Percentiles rank a stretch among this genome's conserved stretches.
Conservation (phyloP, 2,797 vertebrate genomes). For the Anabas testudineus region DNA sequence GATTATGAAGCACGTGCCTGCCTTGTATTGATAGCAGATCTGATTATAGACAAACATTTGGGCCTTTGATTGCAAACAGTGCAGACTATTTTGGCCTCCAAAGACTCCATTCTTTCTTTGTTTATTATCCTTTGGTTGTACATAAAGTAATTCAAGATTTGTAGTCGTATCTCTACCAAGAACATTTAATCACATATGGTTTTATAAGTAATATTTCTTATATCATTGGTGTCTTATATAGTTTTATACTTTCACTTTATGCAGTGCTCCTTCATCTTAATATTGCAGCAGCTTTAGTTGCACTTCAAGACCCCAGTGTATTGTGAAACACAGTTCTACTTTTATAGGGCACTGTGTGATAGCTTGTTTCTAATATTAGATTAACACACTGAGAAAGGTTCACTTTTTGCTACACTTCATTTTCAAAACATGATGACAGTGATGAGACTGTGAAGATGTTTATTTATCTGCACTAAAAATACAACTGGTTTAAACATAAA, state of each 20-base stretch:
- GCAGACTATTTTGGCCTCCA: too few species aligned
- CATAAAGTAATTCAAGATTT: too few species aligned
- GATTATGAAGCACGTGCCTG: too few species aligned
- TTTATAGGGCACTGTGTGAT: slow-evolving; percentile 17
- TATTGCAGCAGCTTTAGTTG: neutral
- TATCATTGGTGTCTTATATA: neutral
- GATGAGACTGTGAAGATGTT: neutral
- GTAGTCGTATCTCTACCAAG: too few species aligned
- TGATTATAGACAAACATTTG: too few species aligned
- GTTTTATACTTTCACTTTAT: slow-evolving; percentile 1
- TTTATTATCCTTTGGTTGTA: too few species aligned
- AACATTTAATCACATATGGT: neutral
- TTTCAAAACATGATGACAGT: neutral
- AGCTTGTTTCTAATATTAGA: slow-evolving; percentile 10
- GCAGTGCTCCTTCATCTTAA: neutral
- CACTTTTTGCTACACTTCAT: neutral
- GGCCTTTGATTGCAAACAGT: too few species aligned
- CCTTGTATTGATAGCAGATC: too few species aligned
- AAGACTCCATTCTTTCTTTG: too few species aligned
- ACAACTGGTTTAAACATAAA: neutral
- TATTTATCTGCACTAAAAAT: neutral
- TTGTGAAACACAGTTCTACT: slow-evolving; percentile 10
- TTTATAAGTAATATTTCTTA: neutral
- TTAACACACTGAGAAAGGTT: neutral
- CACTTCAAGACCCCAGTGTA: neutral